These are phyloP conservation scores for Pachymerium ferrugineum DNA, from an alignment of 2,888 invertebrate genomes.

Conservation along the genomic window DNA sequence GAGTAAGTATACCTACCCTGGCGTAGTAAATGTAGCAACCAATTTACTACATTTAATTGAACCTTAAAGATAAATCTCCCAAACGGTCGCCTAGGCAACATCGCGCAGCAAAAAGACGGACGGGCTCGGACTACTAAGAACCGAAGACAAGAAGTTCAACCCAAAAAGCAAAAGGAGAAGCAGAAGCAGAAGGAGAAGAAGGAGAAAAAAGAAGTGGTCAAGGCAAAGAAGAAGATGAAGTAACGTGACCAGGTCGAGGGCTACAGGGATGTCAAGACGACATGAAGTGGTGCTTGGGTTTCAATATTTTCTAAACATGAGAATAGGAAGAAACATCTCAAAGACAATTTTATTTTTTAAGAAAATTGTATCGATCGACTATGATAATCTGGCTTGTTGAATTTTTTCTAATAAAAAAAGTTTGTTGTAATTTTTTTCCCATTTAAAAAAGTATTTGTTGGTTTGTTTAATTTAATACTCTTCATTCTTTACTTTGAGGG, in stretches of 20 bases:
- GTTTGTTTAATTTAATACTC: no score
- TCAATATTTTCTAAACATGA: not conserved
- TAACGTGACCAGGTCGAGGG: not conserved
- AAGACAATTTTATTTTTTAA: not conserved
- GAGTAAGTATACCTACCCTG: conserved; percentile 58
- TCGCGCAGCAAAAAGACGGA: conserved; percentile 34
- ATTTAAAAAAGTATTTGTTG: no score
- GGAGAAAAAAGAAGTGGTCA: not conserved
- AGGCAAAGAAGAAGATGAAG: not conserved
- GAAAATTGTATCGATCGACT: no score
- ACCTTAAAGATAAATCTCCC: conserved; percentile 31
- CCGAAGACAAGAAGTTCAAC: conserved; percentile 1
- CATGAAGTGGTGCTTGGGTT: not conserved
- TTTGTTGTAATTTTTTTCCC: no score
- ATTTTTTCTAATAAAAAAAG: no score
- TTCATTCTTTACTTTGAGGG: no score
- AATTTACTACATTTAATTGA: not conserved
- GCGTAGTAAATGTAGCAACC: not conserved
- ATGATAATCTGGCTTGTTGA: no score
- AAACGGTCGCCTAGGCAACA: conserved; percentile 35
- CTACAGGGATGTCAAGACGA: not conserved
- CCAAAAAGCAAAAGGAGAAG: conserved; percentile 28
- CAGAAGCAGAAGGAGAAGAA: not conserved
- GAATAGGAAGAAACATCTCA: not conserved
- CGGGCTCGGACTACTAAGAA: conserved; percentile 34